Percentiles rank a stretch among this genome's conserved stretches.
phyloP scores from a whole-genome alignment of 2,113 vertebrate genomes.

The Festucalex cinctus region DNA sequence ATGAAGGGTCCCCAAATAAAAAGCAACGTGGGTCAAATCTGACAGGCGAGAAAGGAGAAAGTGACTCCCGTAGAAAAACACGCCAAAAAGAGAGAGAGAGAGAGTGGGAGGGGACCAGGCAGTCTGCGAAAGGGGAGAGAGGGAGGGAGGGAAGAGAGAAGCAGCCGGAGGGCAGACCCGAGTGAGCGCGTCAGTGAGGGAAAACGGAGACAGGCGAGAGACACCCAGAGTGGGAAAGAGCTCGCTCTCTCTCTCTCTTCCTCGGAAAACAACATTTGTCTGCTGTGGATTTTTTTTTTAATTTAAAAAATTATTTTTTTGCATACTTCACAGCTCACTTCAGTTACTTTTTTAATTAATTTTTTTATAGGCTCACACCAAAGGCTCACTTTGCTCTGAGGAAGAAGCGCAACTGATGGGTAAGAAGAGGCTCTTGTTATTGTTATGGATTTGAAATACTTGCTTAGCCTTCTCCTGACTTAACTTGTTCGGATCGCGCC shows the following conservation, averaged over 20 bases:
- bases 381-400: constrained; percentile 13
- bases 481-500: not conserved
- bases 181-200: constrained; percentile 37
- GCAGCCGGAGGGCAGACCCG: constrained; percentile 57
- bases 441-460: constrained; percentile 7
- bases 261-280: constrained; percentile 23
- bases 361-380: constrained; percentile 11
- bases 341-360: constrained; percentile 21
- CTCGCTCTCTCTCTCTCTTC: constrained; percentile 26
- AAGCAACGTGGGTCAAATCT: constrained; percentile 13
- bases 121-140: constrained; percentile 6
- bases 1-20: constrained; percentile 11
- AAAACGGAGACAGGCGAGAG: constrained; percentile 38
- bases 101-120: constrained; percentile 47
- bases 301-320: too few relatives aligned
- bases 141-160: constrained; percentile 54
- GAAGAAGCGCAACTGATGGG: constrained; percentile 66
- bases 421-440: constrained; percentile 59
- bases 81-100: constrained; percentile 18
- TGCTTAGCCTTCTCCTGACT: not conserved
- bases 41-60: not conserved
- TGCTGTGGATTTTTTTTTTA: constrained; percentile 19
- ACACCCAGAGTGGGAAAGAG: constrained; percentile 21
- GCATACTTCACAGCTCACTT: constrained; percentile 42
- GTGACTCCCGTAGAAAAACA: constrained; percentile 32